A percentile compares a stretch with the other conserved stretches of the same genome.
phyloP scores from a whole-genome alignment of 2,113 vertebrate species.

The Cercocebus atys region DNA sequence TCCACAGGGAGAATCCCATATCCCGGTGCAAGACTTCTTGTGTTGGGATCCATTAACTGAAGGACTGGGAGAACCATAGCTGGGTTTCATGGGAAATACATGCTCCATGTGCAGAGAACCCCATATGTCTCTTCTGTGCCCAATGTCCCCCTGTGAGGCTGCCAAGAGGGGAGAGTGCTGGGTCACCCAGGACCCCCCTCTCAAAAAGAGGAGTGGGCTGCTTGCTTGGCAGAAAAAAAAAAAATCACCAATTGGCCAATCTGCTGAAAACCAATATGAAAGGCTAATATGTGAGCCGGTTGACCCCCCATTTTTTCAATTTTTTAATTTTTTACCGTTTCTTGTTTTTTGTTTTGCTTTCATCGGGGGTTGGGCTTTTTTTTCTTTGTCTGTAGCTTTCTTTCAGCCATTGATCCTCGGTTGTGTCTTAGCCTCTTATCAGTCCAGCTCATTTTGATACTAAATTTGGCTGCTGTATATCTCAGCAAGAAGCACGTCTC shows the following conservation, averaged over 20 bases:
- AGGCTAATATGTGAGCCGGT: not conserved
- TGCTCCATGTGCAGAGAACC: not conserved
- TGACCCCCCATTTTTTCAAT: too few species aligned
- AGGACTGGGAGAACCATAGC: not conserved
- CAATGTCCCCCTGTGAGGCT: fast-evolving
- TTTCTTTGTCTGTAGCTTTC: not conserved
- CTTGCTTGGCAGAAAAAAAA: not conserved
- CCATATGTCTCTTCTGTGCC: not conserved
- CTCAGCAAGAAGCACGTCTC: not conserved
- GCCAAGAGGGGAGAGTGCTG: too few species aligned
- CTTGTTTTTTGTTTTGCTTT: too few species aligned
- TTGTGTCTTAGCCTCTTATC: not conserved
- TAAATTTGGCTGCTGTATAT: not conserved
- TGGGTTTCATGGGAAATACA: not conserved
- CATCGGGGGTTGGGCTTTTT: too few species aligned
- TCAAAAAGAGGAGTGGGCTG: too few species aligned
- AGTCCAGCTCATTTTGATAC: not conserved
- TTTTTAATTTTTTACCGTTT: too few species aligned
- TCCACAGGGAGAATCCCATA: too few species aligned
- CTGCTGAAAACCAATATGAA: not conserved
- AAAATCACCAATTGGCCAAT: not conserved
- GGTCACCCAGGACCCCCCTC: too few species aligned
- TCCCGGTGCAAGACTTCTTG: not conserved
- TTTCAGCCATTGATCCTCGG: not conserved
- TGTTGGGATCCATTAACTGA: not conserved